A percentile compares a stretch with the other conserved stretches of the same genome.
Evolutionary conservation across 1,140 invertebrate genomes (phyloP).

Genomic region (Venustaconcha ellipsiformis): DNA sequence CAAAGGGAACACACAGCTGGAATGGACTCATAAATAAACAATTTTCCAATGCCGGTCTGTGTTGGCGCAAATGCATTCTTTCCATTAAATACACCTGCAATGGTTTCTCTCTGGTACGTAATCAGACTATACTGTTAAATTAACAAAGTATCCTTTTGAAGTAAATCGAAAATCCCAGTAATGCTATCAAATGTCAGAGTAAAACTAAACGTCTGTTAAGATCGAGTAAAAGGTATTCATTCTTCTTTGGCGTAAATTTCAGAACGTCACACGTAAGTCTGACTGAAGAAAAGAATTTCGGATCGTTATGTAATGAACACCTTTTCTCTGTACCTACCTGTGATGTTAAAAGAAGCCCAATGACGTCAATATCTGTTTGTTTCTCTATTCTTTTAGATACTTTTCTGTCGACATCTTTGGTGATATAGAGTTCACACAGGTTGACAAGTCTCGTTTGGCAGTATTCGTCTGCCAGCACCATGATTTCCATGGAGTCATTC

Average conservation of each 20-base stretch:
- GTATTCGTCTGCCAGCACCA: constrained; percentile 60
- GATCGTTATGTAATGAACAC: not conserved
- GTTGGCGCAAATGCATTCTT: too few species aligned
- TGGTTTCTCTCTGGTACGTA: too few species aligned
- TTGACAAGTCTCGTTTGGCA: constrained; percentile 50
- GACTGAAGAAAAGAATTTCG: not conserved
- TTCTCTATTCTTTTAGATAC: constrained; percentile 53
- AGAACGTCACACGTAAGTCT: not conserved
- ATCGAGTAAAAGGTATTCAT: too few species aligned
- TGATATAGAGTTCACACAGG: constrained; percentile 64
- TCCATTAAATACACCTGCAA: too few species aligned
- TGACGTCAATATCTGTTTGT: constrained; percentile 60
- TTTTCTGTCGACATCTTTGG: constrained; percentile 59
- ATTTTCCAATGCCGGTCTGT: too few species aligned
- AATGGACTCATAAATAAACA: too few species aligned
- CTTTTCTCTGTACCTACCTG: constrained; percentile 41
- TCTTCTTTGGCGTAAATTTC: not conserved
- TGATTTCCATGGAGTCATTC: constrained; percentile 51
- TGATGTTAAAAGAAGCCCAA: constrained; percentile 55
- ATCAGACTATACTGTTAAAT: too few species aligned
- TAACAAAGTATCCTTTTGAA: too few species aligned
- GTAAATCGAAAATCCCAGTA: too few species aligned
- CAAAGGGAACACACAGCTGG: too few species aligned
- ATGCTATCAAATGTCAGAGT: too few species aligned
- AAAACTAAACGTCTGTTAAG: too few species aligned